A percentile compares a stretch with the other conserved stretches of the same genome.
Conservation (phyloP, 2,113 vertebrate species). For the Campylomormyrus tamandua region DNA sequence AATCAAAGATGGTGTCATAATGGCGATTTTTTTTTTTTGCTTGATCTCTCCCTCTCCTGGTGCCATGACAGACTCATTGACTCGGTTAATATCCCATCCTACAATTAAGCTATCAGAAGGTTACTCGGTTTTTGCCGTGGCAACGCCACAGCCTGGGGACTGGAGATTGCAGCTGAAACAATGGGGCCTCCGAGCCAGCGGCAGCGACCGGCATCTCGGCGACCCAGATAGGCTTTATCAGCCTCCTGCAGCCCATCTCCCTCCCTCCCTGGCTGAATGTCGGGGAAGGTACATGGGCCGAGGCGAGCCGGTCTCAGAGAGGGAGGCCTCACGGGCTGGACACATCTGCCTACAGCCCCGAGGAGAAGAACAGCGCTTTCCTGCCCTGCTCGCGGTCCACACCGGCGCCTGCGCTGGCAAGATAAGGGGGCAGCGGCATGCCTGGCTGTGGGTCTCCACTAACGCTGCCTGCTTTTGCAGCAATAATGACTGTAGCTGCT, state of each 20-base stretch:
- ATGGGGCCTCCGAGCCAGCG: background rate
- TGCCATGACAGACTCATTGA: background rate
- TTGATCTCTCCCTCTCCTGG: background rate
- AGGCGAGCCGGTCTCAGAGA: background rate
- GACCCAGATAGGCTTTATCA: background rate
- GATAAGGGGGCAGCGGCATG: background rate
- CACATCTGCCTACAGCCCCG: background rate
- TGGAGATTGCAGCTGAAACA: slow-evolving; percentile 13
- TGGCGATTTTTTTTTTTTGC: background rate
- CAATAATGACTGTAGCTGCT: background rate
- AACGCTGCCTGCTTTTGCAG: background rate
- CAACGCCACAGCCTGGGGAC: background rate
- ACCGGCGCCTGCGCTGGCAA: background rate
- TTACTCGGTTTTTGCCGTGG: background rate
- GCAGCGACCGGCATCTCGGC: background rate
- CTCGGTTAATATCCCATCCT: background rate
- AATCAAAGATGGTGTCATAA: background rate
- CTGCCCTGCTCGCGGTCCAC: background rate
- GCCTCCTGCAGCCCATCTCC: background rate
- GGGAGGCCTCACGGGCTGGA: background rate
- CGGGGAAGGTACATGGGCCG: background rate
- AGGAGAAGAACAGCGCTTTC: background rate
- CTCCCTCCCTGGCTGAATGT: background rate
- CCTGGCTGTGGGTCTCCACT: background rate
- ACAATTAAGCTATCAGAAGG: background rate